Evolutionary conservation across 2,113 vertebrate genomes (phyloP), one percentile per base, ranked within the genome.

Genomic region (Astatoreochromis straeleni): DNA sequence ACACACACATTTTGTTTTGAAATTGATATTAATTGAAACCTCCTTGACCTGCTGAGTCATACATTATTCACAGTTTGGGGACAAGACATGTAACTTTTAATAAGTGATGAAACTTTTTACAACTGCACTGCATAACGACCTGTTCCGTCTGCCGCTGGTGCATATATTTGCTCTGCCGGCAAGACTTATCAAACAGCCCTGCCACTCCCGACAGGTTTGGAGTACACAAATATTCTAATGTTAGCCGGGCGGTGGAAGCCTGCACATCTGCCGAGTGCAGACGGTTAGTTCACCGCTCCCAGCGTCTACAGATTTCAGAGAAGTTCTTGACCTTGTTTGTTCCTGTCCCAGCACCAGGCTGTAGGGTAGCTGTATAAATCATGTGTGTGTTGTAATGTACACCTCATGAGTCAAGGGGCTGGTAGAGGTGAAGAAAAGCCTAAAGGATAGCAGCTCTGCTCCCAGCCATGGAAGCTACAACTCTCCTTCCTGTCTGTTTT

Each of bases 251-350:
- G 80, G 38, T 14, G 86, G 65, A n/a, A 70, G 49, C 53, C 45
- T 47, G 80, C 35, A 19, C 58, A 7, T 80, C 84, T 90, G 84
- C 83, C 26, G 51, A 84, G 80, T n/a, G 35, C 84, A 57, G 89
- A 68, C 84, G 55, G 78, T 26, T 40, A 26, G 88, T 84, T 87
- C 87, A 51, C 58, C 5, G 82, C 89, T 90, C 40, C 58, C 21
- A 11, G 86, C 26, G 5, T 40, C 87, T 12, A 40, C 87, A 79
- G 58, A 80, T 81, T 86, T 81, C 19, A 80, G 75, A 86, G 31
- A 86, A 85, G 84, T 73, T 89, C 84, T 91, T 92, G 90, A 89
- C 91, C 90, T 91, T 92, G 91, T 91, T 80, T 86, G 45, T 78
- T 51, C 17, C 47, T 78, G 82, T 86, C 80, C 89, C 80, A 26